Base-by-base conservation (phyloP, 2,888 invertebrate species). In the Harpalus rufipes region DNA sequence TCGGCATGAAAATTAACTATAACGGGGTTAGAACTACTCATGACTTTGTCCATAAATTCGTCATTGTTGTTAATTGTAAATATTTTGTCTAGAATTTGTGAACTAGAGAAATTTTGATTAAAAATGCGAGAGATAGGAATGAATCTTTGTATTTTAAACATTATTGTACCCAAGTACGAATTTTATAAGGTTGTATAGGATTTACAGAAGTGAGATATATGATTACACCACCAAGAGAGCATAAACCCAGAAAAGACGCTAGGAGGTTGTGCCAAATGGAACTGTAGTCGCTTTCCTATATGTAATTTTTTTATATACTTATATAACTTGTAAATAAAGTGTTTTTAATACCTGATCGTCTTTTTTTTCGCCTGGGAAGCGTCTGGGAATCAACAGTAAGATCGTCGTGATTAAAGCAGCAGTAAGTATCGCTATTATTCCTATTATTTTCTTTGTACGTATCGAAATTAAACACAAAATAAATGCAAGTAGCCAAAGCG, bases 1-100 rank as follows among this genome's bases (percentile, higher is more conserved):
- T 97, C 96, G 0, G 97, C 97, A 89, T 97, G 97, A 89, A 97
- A 97, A 90, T 97, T 97, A 0, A 97, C 96, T 90, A 97, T 96
- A n/a, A 97, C 97, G 41, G 97, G 96, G 88, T 95, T 95, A 56
- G 94, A 93, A 87, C 95, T 96, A 90, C 96, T 96, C 94, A 97
- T 96, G 79, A 97, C 96, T 93, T 96, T 96, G 87, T 93, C 93
- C 86, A 96, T 93, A 90, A 96, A 96, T 87, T 96, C 96, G 86
- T 94, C 95, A 89, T 96, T 95, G 90, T 95, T 95, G 88, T 94
- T 94, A 87, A 96, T 95, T 63, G 88, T 88, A 41, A 91, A 91
- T 89, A 93, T 89, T 88, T 89, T 92, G 51, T 89, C 88, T 86
- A 89, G 86, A 81, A 84, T 84, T 12, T 86, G 61, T 7, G 89